Evolutionary conservation across 2,888 invertebrate species (phyloP).

Genomic region (Lepidonotus clava): DNA sequence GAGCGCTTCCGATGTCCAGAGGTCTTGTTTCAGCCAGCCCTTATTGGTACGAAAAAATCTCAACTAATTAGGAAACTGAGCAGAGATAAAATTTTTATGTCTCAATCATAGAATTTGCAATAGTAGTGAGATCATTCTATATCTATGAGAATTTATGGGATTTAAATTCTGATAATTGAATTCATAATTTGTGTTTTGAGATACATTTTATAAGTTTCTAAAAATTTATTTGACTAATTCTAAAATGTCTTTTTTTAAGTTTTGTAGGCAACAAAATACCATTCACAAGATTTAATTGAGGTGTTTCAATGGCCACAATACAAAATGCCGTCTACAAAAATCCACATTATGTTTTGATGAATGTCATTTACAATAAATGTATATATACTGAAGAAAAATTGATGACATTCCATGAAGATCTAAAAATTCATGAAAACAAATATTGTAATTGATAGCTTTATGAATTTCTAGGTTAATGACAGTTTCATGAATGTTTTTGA

Average conservation of each 20-base stretch:
- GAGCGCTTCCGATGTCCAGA: conserved; percentile 78
- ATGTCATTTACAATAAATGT: not conserved
- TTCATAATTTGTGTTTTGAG: not conserved
- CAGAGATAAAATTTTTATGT: not conserved
- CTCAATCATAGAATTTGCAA: not conserved
- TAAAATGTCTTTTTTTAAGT: too few relatives aligned
- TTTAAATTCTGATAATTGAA: not conserved
- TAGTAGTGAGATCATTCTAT: too few relatives aligned
- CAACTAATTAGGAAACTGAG: not conserved
- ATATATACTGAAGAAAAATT: not conserved
- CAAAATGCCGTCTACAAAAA: not conserved
- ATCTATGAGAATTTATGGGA: too few relatives aligned
- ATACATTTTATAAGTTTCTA: not conserved
- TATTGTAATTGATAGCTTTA: too few relatives aligned
- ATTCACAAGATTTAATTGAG: too few relatives aligned
- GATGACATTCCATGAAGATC: too few relatives aligned
- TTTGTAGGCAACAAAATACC: too few relatives aligned
- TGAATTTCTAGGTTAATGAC: too few relatives aligned
- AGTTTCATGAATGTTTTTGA: too few relatives aligned
- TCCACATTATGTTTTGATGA: not conserved
- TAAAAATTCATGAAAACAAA: too few relatives aligned
- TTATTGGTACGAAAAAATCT: conserved; percentile 82
- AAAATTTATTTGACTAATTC: too few relatives aligned
- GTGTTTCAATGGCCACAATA: not conserved
- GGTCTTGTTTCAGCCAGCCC: conserved; percentile 76